Percentiles rank a stretch among this genome's conserved stretches.
These are phyloP conservation scores for Helicolenus hilgendorfi DNA, from an alignment of 2,797 vertebrate species.

Conservation along the genomic window DNA sequence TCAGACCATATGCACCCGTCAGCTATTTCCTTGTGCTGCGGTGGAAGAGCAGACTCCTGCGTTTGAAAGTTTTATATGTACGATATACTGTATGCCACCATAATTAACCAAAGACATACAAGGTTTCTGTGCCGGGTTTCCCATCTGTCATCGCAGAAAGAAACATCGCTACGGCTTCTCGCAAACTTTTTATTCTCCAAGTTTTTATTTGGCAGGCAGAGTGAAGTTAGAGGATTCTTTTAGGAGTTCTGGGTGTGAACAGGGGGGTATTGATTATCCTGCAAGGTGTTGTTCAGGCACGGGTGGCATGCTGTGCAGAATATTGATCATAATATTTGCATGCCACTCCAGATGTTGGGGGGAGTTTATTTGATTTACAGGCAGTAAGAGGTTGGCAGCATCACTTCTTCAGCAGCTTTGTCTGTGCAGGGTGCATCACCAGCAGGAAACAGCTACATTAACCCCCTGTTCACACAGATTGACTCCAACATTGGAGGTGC, in stretches of 20 bases:
- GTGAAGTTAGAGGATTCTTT: slow-evolving; percentile 7
- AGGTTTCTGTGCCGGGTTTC: background rate
- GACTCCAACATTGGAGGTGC: background rate
- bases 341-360: slow-evolving; percentile 82
- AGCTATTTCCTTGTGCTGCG: slow-evolving; percentile 34
- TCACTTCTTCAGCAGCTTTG: slow-evolving; percentile 45
- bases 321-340: slow-evolving; percentile 82
- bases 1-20: slow-evolving; percentile 50
- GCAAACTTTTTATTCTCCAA: slow-evolving; percentile 18
- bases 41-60: background rate
- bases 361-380: slow-evolving; percentile 81
- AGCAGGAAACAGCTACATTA: background rate
- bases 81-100: slow-evolving; percentile 30
- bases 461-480: background rate
- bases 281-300: slow-evolving; percentile 47
- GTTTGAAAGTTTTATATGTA: slow-evolving; percentile 53
- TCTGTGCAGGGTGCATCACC: background rate
- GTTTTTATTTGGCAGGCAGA: slow-evolving; percentile 43
- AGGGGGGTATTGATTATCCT: slow-evolving; percentile 39
- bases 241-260: slow-evolving; percentile 2
- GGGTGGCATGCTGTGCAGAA: slow-evolving; percentile 54
- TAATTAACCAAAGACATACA: slow-evolving; percentile 47
- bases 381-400: slow-evolving; percentile 52
- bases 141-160: slow-evolving; percentile 32
- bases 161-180: slow-evolving; percentile 3